A percentile compares a stretch with the other conserved stretches of the same genome.
These are phyloP conservation scores for Serripes groenlandicus DNA, from an alignment of 2,888 invertebrate species.

Conservation along the genomic window DNA sequence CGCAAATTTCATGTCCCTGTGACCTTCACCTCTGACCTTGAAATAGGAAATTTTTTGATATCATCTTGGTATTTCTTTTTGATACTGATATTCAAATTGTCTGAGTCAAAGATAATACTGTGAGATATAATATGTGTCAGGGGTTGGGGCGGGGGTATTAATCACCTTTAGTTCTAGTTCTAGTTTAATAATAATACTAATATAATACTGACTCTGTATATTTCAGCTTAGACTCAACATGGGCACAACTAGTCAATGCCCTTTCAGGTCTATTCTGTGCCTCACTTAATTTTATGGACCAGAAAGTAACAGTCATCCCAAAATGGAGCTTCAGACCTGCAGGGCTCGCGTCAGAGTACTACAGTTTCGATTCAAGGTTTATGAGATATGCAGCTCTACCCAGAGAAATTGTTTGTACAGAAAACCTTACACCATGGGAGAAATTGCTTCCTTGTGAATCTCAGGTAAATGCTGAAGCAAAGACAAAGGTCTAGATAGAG, in stretches of 20 bases:
- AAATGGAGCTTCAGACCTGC: conserved; percentile 93
- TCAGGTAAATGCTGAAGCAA: conserved; percentile 85
- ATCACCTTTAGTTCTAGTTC: too few relatives aligned
- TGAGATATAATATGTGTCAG: too few relatives aligned
- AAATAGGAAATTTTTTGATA: too few relatives aligned
- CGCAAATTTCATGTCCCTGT: too few relatives aligned
- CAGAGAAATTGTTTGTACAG: conserved; percentile 98
- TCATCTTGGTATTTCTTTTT: too few relatives aligned
- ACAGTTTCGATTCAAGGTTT: conserved; percentile 82
- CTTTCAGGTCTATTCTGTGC: conserved; percentile 98
- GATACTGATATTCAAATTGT: too few relatives aligned
- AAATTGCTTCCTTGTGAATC: conserved; percentile 97
- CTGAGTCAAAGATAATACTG: too few relatives aligned
- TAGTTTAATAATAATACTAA: too few relatives aligned
- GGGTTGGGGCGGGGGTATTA: too few relatives aligned
- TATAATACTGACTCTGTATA: too few relatives aligned
- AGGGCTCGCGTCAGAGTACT: conserved; percentile 89
- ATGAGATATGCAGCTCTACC: conserved; percentile 94
- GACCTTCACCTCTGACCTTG: too few relatives aligned
- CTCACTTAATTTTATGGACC: conserved; percentile 96
- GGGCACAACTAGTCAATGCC: conserved; percentile 95
- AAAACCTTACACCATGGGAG: conserved; percentile 99
- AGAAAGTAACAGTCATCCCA: conserved; percentile 93
- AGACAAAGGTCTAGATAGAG: too few relatives aligned
- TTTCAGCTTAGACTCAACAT: conserved; percentile 91